Evolutionary conservation across 1,140 invertebrate species (phyloP).

Genomic region (Saccostrea cuccullata): DNA sequence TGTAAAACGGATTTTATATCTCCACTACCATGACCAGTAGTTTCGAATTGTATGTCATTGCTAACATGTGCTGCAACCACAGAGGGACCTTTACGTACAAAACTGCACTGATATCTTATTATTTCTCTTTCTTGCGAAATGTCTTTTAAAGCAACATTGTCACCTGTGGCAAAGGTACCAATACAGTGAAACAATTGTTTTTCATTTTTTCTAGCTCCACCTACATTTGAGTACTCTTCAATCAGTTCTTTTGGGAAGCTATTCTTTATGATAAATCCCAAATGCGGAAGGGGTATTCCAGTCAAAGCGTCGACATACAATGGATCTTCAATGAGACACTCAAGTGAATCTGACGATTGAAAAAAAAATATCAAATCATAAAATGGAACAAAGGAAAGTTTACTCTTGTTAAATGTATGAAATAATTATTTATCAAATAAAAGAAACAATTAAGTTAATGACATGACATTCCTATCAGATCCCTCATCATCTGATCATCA

Average conservation of each 20-base stretch:
- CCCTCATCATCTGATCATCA: too few species aligned
- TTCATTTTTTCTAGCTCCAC: not conserved
- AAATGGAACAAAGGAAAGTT: too few species aligned
- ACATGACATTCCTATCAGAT: too few species aligned
- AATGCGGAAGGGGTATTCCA: not conserved
- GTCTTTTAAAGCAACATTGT: not conserved
- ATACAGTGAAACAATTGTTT: not conserved
- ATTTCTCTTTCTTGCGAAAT: not conserved
- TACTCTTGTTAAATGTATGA: too few species aligned
- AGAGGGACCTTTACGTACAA: not conserved
- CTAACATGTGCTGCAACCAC: not conserved
- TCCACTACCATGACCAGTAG: not conserved
- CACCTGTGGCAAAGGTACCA: not conserved
- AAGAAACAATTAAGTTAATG: too few species aligned
- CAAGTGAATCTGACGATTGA: not conserved
- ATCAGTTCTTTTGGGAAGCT: not conserved
- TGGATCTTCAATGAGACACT: not conserved
- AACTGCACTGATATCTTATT: not conserved
- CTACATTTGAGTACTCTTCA: not conserved
- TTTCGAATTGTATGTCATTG: not conserved
- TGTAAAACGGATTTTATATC: not conserved
- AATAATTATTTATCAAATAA: too few species aligned
- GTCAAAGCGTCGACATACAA: not conserved
- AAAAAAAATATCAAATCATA: not conserved
- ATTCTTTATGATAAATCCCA: not conserved